phyloP scores from a whole-genome alignment of 2,888 invertebrate genomes.

The Heliconius aoede region DNA sequence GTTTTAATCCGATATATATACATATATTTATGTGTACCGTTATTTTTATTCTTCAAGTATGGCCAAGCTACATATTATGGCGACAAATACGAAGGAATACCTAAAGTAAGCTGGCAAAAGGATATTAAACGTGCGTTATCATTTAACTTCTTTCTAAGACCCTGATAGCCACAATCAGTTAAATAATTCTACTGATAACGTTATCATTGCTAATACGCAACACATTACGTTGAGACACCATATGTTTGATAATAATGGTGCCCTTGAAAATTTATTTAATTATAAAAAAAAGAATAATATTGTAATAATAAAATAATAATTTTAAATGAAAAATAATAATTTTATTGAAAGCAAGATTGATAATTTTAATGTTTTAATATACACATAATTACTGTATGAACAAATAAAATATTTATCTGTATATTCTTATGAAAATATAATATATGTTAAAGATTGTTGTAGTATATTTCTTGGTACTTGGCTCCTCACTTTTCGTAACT shows the following conservation, averaged over 20 bases:
- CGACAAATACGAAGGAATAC: neutral
- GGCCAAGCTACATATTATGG: neutral
- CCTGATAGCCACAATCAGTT: constrained; percentile 36
- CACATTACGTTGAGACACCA: constrained; percentile 10
- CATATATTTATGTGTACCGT: too few relatives aligned
- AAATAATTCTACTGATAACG: constrained; percentile 41
- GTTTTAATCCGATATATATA: neutral
- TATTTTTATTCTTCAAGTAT: too few relatives aligned
- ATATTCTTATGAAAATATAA: too few relatives aligned
- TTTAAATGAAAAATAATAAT: too few relatives aligned
- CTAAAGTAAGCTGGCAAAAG: neutral
- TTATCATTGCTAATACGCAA: constrained; percentile 39
- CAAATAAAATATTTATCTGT: too few relatives aligned
- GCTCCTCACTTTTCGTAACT: neutral
- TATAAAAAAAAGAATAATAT: too few relatives aligned
- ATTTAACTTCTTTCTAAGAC: constrained; percentile 25
- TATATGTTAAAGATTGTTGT: neutral
- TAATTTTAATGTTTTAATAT: neutral
- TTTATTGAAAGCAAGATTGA: neutral
- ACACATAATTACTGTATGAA: neutral
- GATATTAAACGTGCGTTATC: neutral
- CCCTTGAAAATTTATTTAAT: constrained; percentile 24
- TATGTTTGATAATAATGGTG: constrained; percentile 28
- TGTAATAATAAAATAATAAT: too few relatives aligned
- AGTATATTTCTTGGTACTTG: neutral